Conservation (phyloP, 2,113 vertebrate genomes). For the Periophthalmodon schlosseri region DNA sequence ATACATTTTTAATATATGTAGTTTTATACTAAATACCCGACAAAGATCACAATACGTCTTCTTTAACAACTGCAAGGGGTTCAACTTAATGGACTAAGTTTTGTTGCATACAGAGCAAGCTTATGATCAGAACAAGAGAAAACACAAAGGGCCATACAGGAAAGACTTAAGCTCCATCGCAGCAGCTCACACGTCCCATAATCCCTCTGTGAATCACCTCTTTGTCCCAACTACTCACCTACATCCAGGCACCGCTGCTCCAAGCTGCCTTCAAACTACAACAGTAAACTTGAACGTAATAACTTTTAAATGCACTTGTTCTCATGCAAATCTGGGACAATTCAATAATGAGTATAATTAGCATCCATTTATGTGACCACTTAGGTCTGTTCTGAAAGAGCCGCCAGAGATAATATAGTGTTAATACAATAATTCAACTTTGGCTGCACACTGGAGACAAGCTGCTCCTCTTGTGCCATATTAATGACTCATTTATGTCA, state of each 20-base stretch:
- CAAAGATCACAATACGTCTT: no score
- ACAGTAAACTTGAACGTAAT: constrained; percentile 2
- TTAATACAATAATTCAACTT: constrained; percentile 7
- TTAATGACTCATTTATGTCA: constrained; percentile 7
- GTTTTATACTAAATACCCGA: no score
- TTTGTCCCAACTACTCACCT: constrained; percentile 67
- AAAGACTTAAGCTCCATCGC: constrained; percentile 62
- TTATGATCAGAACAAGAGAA: constrained; percentile 53
- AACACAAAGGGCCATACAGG: constrained; percentile 55
- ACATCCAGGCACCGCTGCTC: constrained; percentile 50
- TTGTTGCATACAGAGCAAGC: constrained; percentile 43
- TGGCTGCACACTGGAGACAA: constrained; percentile 1
- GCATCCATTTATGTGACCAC: constrained; percentile 8
- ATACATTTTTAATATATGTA: no score
- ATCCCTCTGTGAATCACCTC: constrained; percentile 73
- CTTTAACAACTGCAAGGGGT: background rate
- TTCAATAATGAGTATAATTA: constrained; percentile 10
- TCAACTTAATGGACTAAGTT: background rate
- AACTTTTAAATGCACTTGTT: constrained; percentile 12
- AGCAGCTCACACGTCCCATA: constrained; percentile 69
- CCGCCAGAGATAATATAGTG: constrained; percentile 4
- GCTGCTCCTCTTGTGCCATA: background rate
- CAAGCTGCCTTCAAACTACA: constrained; percentile 44
- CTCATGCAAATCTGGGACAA: background rate
- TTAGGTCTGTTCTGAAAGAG: constrained; percentile 4